phyloP scores from a whole-genome alignment of 2,113 vertebrate species.

The Galbula dea region DNA sequence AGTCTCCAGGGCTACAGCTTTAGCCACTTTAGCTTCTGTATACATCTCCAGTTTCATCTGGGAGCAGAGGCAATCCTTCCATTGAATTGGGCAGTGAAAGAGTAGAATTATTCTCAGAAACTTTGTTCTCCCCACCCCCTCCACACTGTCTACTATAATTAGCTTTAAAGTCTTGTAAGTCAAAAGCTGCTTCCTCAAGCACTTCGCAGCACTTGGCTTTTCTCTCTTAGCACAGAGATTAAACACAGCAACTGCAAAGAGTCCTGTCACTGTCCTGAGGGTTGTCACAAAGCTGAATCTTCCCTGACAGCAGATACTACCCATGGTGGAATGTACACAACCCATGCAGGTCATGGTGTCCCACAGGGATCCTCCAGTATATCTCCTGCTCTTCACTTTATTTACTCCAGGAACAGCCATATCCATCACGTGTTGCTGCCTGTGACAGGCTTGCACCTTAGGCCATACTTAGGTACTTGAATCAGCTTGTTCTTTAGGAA shows the following conservation, averaged over 20 bases:
- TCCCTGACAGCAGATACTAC: neutral
- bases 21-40: neutral
- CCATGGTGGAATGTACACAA: fast-evolving
- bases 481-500: neutral
- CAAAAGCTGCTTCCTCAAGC: neutral
- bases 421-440: neutral
- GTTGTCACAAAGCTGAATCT: neutral
- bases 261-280: neutral
- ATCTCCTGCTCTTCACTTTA: neutral
- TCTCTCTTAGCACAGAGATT: neutral
- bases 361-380: fast-evolving
- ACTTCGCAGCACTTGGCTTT: neutral
- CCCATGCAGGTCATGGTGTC: neutral
- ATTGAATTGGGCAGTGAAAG: neutral
- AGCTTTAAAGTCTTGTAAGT: neutral
- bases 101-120: neutral
- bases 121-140: fast-evolving
- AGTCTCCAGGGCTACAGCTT: neutral
- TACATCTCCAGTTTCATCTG: neutral
- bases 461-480: no score
- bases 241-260: neutral
- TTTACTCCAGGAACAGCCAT: neutral
- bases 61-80: neutral
- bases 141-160: neutral
- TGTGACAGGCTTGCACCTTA: neutral